Evolutionary conservation across 2,113 vertebrate genomes (phyloP).

Genomic region (Cairina moschata): DNA sequence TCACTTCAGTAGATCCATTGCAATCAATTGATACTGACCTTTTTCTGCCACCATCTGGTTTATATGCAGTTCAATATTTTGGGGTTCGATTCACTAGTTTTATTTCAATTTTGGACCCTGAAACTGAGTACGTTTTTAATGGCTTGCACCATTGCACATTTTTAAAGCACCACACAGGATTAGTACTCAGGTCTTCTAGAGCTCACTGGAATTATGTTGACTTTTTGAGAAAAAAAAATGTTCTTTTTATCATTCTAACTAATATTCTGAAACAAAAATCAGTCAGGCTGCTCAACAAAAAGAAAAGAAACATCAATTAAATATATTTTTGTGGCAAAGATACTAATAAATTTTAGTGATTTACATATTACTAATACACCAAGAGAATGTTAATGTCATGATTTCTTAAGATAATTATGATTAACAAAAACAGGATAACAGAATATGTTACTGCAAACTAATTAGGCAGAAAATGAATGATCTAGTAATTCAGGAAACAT

Average conservation of each 20-base stretch:
- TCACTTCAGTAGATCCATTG: neutral
- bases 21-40: neutral
- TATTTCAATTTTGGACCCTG: neutral
- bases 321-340: neutral
- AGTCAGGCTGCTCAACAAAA: neutral
- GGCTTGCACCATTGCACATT: neutral
- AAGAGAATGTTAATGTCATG: neutral
- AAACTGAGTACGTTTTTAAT: neutral
- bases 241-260: neutral
- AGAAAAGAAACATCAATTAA: neutral
- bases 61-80: neutral
- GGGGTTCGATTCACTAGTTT: neutral
- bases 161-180: neutral
- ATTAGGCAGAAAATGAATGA: conserved; percentile 3
- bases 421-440: neutral
- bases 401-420: conserved; percentile 14
- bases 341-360: neutral
- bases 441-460: neutral
- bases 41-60: neutral
- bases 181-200: neutral
- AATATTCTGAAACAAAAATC: neutral
- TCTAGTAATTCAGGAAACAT: neutral
- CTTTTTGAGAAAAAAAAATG: neutral
- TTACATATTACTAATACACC: neutral
- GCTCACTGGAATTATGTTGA: neutral